These are phyloP conservation scores for Eulemur rubriventer DNA, from an alignment of 2,797 vertebrate species.

Conservation along the genomic window DNA sequence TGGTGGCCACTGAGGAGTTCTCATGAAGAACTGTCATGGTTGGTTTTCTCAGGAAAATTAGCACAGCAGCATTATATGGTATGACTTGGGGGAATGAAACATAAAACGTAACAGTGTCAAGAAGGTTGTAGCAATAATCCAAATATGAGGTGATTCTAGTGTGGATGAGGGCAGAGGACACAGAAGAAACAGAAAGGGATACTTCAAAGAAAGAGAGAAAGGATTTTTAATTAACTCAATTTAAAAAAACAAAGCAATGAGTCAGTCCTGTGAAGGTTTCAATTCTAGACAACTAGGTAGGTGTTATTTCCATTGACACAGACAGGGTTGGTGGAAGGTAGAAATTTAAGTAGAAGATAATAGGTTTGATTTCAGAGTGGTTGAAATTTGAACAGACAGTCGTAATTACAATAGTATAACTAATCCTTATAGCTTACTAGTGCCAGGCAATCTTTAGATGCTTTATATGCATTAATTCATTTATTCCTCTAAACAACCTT, in stretches of 20 bases:
- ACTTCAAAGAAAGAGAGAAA: background rate
- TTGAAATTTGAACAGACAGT: conserved; percentile 33
- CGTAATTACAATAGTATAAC: background rate
- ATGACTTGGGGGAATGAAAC: background rate
- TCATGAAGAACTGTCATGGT: background rate
- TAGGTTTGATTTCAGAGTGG: background rate
- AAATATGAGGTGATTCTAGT: background rate
- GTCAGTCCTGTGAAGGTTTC: background rate
- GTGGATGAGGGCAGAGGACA: background rate
- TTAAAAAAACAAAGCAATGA: background rate
- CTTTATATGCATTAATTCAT: background rate
- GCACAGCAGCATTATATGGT: background rate
- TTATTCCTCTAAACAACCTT: background rate
- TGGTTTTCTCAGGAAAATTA: background rate
- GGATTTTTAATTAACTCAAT: background rate
- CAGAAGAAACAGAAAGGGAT: background rate
- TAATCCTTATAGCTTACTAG: conserved; percentile 12
- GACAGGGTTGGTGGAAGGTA: background rate
- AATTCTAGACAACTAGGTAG: background rate
- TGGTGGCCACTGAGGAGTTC: background rate
- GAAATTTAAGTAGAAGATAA: conserved; percentile 17
- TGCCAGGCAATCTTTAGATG: background rate
- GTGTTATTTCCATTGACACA: background rate
- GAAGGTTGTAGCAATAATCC: background rate
- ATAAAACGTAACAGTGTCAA: background rate